Percentiles rank a stretch among this genome's conserved stretches.
Evolutionary conservation across 2,888 invertebrate genomes (phyloP).

Genomic region (Leptarthrus brevirostris): DNA sequence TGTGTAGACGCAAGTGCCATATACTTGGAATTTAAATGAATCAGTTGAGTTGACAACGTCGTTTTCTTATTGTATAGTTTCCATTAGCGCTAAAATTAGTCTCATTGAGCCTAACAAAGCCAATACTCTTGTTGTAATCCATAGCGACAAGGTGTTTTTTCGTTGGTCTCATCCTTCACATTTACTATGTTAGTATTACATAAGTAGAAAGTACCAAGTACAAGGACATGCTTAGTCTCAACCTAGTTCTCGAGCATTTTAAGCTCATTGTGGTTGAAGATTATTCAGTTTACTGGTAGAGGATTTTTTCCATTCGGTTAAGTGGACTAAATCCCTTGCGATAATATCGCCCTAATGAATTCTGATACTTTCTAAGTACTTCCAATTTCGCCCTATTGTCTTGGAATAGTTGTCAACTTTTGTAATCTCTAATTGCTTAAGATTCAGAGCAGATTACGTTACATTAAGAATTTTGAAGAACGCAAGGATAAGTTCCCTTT

Average conservation of each 20-base stretch:
- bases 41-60: neutral
- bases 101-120: too few species aligned
- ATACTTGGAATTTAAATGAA: neutral
- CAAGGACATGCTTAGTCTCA: neutral
- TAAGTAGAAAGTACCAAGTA: conserved; percentile 30
- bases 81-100: neutral
- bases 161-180: too few species aligned
- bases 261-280: conserved; percentile 10
- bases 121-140: neutral
- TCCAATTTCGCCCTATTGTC: conserved; percentile 40
- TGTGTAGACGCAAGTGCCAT: neutral
- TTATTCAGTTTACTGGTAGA: conserved; percentile 22
- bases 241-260: conserved; percentile 17
- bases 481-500: neutral
- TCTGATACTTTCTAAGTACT: conserved; percentile 47
- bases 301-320: conserved; percentile 11
- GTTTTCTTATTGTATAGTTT: conserved; percentile 20
- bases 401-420: conserved; percentile 30
- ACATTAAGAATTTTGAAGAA: conserved; percentile 30
- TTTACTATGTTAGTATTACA: too few species aligned
- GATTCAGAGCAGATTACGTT: conserved; percentile 43
- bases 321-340: conserved; percentile 30
- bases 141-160: too few species aligned
- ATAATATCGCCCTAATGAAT: conserved; percentile 48
- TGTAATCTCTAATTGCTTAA: conserved; percentile 39